Evolutionary conservation across 1,140 invertebrate genomes (phyloP), one percentile per base, ranked within the genome.

Genomic region (Drosophila persimilis): DNA sequence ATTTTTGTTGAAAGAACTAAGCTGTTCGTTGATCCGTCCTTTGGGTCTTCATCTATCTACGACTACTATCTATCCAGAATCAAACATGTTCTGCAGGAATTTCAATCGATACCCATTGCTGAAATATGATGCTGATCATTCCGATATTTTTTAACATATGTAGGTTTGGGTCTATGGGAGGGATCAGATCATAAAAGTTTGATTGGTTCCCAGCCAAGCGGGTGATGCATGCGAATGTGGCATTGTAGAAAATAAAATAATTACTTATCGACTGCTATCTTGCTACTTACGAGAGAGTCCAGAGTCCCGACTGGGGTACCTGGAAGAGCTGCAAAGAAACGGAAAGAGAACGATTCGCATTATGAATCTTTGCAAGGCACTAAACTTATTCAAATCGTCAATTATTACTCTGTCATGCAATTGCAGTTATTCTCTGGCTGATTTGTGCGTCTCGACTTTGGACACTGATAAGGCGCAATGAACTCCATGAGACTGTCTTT

Each of bases 231-330:
- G 50, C 20, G n/a, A 43, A 51, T 48, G 47, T 20, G 51, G 20
- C 1, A 13, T 41, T n/a, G 13, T n/a, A 24, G 51, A 62, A 39
- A 50, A 73, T 64, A 63, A 69, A 67, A 45, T 35, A 63, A 69
- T 69, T 73, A 31, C 46, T 44, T 54, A 64, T 57, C 59, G 41
- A 46, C n/a, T 63, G 70, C 31, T 50, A 57, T 58, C 43, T 26
- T 26, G 24, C 5, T 26, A 85, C 80, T 84, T 74, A 85, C 80
- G 53, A 62, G 41, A 62, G 41, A 41, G 47, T 43, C n/a, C 51
- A 39, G 59, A 43, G 61, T 85, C 80, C 81, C 81, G 80, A 80
- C 22, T 56, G 54, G 64, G 3, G 15, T 51, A 22, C 29, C 6
- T 51, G 29, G 50, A 17, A 29, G 39, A 64, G 45, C 80, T 85